Conservation (phyloP, 2,888 invertebrate genomes). For the Ochropleura leucogaster region DNA sequence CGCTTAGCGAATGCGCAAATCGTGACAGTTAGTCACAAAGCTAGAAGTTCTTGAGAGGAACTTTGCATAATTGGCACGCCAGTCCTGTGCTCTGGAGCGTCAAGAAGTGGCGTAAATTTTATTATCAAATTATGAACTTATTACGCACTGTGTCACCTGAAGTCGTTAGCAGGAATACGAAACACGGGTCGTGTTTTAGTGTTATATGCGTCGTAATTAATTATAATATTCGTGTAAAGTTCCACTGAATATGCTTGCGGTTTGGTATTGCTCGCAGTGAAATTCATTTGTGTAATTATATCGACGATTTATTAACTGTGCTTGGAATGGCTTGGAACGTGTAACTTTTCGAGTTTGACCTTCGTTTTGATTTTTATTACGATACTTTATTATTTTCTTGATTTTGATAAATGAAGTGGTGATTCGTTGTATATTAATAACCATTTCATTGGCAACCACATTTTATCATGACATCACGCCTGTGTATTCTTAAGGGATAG, state of each 20-base stretch:
- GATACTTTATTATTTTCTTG: background rate
- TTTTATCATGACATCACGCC: background rate
- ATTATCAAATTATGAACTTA: slow-evolving; percentile 71
- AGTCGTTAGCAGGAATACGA: slow-evolving; percentile 54
- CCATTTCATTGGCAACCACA: background rate
- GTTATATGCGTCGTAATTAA: slow-evolving; percentile 64
- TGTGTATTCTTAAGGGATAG: background rate
- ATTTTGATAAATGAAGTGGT: slow-evolving; percentile 15
- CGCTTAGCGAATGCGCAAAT: slow-evolving; percentile 70
- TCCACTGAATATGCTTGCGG: slow-evolving; percentile 57
- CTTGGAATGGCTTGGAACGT: slow-evolving; percentile 19
- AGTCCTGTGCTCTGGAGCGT: slow-evolving; percentile 67
- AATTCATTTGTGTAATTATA: slow-evolving; percentile 64
- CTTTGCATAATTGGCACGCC: slow-evolving; percentile 85
- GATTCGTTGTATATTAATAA: background rate
- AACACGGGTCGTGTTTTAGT: slow-evolving; percentile 61
- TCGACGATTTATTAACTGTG: slow-evolving; percentile 57
- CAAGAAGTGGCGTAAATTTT: slow-evolving; percentile 72
- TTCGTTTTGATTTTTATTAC: slow-evolving; percentile 17
- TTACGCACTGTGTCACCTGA: slow-evolving; percentile 55
- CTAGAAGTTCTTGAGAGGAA: slow-evolving; percentile 76
- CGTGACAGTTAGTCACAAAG: slow-evolving; percentile 78
- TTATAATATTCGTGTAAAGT: slow-evolving; percentile 66
- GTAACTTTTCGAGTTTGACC: slow-evolving; percentile 36
- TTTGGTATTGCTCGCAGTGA: slow-evolving; percentile 43